A percentile compares a stretch with the other conserved stretches of the same genome.
phyloP scores from a whole-genome alignment of 2,113 vertebrate genomes.

The Euleptes europaea region DNA sequence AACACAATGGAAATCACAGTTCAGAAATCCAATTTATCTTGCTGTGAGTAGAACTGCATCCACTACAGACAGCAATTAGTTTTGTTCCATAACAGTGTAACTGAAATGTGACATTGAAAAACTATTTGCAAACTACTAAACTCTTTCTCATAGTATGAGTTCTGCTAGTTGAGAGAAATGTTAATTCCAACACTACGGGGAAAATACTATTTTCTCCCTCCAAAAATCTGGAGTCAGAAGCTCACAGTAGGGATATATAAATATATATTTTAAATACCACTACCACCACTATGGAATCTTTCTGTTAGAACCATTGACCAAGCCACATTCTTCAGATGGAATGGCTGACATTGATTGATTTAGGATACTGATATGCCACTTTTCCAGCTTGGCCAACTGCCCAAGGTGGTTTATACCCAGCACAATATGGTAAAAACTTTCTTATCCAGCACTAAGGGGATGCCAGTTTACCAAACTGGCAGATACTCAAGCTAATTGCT shows the following conservation, averaged over 20 bases:
- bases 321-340: conserved; percentile 36
- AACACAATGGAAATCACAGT: conserved; percentile 74
- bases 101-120: conserved; percentile 76
- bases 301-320: conserved; percentile 51
- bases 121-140: conserved; percentile 69
- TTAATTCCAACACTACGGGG: conserved; percentile 61
- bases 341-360: not conserved
- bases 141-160: conserved; percentile 42
- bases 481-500: too few relatives aligned
- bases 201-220: conserved; percentile 39
- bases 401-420: too few relatives aligned
- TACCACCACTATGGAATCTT: conserved; percentile 48
- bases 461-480: too few relatives aligned
- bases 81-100: conserved; percentile 69
- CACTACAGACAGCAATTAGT: conserved; percentile 77
- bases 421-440: too few relatives aligned
- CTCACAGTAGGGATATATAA: conserved; percentile 59
- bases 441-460: too few relatives aligned
- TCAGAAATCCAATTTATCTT: conserved; percentile 81
- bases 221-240: conserved; percentile 52
- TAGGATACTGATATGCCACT: too few relatives aligned
- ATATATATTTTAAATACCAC: conserved; percentile 53
- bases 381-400: too few relatives aligned
- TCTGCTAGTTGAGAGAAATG: conserved; percentile 57
- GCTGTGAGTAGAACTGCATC: conserved; percentile 81